Conservation (phyloP, 2,888 invertebrate species). For the Thyatira batis region DNA sequence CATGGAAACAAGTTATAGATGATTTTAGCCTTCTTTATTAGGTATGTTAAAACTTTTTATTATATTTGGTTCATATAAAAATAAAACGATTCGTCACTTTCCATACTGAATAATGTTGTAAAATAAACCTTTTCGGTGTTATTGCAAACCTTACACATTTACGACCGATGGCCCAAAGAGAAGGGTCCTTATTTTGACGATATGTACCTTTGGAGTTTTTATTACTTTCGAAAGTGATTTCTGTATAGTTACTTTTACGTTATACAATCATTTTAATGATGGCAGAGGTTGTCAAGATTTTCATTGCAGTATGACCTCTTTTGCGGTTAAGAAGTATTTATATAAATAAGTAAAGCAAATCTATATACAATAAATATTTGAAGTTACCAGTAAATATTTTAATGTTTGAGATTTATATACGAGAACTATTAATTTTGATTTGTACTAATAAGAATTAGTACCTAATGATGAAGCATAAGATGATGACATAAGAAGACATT, state of each 20-base stretch:
- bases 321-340: background rate
- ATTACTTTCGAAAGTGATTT: conserved; percentile 75
- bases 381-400: too few species aligned
- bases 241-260: conserved; percentile 29
- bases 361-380: too few species aligned
- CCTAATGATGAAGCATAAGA: too few species aligned
- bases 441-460: too few species aligned
- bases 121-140: conserved; percentile 42
- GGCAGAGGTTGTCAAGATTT: conserved; percentile 28
- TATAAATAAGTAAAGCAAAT: too few species aligned
- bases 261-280: conserved; percentile 59
- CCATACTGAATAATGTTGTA: conserved; percentile 24
- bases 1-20: too few species aligned
- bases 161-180: conserved; percentile 45
- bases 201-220: conserved; percentile 48
- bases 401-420: too few species aligned
- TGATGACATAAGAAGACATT: too few species aligned
- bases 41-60: too few species aligned
- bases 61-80: background rate
- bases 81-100: background rate
- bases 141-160: conserved; percentile 43
- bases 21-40: too few species aligned
- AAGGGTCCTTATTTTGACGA: conserved; percentile 42
- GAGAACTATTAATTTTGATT: too few species aligned
- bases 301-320: background rate